These are phyloP conservation scores for Campaea margaritaria DNA, from an alignment of 2,888 invertebrate species.

Conservation along the genomic window DNA sequence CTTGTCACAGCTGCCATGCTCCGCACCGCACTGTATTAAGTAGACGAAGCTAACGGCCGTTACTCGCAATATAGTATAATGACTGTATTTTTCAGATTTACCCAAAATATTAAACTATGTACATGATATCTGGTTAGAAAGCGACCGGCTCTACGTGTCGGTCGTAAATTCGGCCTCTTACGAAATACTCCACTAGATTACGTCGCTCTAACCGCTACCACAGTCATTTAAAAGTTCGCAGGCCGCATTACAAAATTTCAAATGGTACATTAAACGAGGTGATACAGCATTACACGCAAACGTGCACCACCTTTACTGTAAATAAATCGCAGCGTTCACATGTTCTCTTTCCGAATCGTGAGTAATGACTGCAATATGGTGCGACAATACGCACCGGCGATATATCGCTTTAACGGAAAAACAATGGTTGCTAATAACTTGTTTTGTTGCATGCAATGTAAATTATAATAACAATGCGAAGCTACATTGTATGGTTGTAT, in stretches of 20 bases:
- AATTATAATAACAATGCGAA: slow-evolving; percentile 47
- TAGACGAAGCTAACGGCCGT: background rate
- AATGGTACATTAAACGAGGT: slow-evolving; percentile 29
- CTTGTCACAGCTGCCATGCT: slow-evolving; percentile 1
- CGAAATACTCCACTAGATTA: slow-evolving; percentile 52
- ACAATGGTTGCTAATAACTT: slow-evolving; percentile 48
- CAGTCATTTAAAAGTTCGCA: slow-evolving; percentile 28
- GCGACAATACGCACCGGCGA: slow-evolving; percentile 45
- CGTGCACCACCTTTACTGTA: slow-evolving; percentile 16
- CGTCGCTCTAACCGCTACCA: slow-evolving; percentile 34
- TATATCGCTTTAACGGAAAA: slow-evolving; percentile 41
- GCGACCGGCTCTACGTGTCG: slow-evolving; percentile 45
- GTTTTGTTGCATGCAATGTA: slow-evolving; percentile 45
- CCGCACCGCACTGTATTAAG: background rate
- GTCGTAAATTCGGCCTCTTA: slow-evolving; percentile 50
- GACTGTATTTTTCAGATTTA: slow-evolving; percentile 39
- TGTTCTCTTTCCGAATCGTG: slow-evolving; percentile 29
- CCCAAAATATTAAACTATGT: slow-evolving; percentile 43
- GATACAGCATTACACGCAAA: slow-evolving; percentile 17
- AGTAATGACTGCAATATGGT: slow-evolving; percentile 28
- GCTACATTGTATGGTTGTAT: slow-evolving; percentile 40
- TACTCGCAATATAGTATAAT: slow-evolving; percentile 10
- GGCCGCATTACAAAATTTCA: slow-evolving; percentile 22
- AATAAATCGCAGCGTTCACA: slow-evolving; percentile 28
- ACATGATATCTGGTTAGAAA: slow-evolving; percentile 46